Conservation (phyloP, 2,797 vertebrate genomes). For the Miichthys miiuy region DNA sequence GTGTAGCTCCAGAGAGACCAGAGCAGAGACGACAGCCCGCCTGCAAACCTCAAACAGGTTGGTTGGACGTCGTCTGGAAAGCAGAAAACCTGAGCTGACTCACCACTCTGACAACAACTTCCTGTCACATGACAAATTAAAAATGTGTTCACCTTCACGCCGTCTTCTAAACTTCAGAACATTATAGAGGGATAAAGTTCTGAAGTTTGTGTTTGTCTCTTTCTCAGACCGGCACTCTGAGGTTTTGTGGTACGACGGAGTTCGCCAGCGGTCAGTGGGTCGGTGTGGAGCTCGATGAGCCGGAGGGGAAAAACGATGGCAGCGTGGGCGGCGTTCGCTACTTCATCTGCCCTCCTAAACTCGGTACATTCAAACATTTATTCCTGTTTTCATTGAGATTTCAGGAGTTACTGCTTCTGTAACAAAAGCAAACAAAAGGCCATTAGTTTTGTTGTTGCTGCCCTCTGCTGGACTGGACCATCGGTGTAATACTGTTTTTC, state of each 20-base stretch:
- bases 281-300: slow-evolving; percentile 93
- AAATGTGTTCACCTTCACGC: not conserved
- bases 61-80: slow-evolving; percentile 47
- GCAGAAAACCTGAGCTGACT: slow-evolving; percentile 36
- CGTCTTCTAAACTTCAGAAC: not conserved
- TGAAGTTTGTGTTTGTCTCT: too few relatives aligned
- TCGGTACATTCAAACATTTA: slow-evolving; percentile 79
- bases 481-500: too few relatives aligned
- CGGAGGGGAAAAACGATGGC: slow-evolving; percentile 94
- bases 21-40: slow-evolving; percentile 59
- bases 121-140: slow-evolving; percentile 15
- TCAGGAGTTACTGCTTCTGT: too few relatives aligned
- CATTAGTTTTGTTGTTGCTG: too few relatives aligned
- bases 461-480: too few relatives aligned
- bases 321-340: slow-evolving; percentile 94
- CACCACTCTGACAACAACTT: slow-evolving; percentile 25
- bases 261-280: slow-evolving; percentile 97
- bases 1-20: slow-evolving; percentile 70
- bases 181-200: too few relatives aligned
- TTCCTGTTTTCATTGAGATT: too few relatives aligned
- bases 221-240: slow-evolving; percentile 88
- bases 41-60: slow-evolving; percentile 65
- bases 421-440: too few relatives aligned
- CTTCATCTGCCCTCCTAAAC: slow-evolving; percentile 94
- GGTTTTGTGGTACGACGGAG: slow-evolving; percentile 95